Evolutionary conservation across 2,113 vertebrate species (phyloP), one percentile per base, ranked within the genome.

Genomic region (Pionites leucogaster): DNA sequence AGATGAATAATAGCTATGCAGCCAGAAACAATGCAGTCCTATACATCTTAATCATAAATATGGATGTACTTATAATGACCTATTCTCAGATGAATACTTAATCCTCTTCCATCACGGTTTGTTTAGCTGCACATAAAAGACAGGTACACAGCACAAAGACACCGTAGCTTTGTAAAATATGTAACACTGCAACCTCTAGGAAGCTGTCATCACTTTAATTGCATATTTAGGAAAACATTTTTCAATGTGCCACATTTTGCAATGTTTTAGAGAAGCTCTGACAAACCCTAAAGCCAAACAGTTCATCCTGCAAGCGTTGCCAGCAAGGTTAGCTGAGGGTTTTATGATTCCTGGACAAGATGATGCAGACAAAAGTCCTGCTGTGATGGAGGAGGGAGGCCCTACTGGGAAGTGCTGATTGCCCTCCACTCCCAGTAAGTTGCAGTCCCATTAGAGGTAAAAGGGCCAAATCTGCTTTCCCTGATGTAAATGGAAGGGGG

Each of bases 21-120:
- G 69, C 18, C 76, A 86, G 69, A 86, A 94, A 86, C n/a, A 96
- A 78, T 69, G 69, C 8, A 4, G 22, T 76, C 33, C 39, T 92
- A 81, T 95, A 88, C 33, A 44, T 94, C 90, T 94, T 95, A 60
- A 72, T 93, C 80, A 92, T 93, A 92, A 95, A 84, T 94, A 96
- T 86, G 82, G 60, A 93, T 94, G 82, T 88, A 41, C 68, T 92
- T 86, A 67, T 55, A 94, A 95, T 37, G 68, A 68, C 64, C 67
- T 91, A 57, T 80, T 91, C 95, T 93, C 86, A 78, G 87, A 69
- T 75, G 84, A 89, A 65, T 42, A 62, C 71, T 94, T 92, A 90
- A 92, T 72, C 39, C 42, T 83, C 44, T 91, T 95, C 65, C 52
- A 72, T 74, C 78, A 47, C 47, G 27, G 33, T 93, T 94, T 93